Base-by-base conservation (phyloP, 1,140 invertebrate genomes). In the Sitophilus oryzae region DNA sequence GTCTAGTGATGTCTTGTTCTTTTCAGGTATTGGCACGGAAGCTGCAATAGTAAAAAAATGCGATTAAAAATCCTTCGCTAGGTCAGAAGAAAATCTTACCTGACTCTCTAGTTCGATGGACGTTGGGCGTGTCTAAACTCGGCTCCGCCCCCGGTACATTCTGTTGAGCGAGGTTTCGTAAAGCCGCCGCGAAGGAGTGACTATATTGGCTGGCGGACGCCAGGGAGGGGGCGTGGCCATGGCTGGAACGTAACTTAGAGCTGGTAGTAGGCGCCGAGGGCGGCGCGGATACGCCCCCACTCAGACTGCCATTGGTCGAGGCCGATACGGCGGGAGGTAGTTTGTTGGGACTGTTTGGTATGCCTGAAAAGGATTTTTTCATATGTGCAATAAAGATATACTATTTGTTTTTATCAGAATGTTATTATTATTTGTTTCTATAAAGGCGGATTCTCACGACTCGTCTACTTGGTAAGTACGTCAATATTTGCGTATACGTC, bases 161-260 rank as follows among this genome's bases (percentile, higher is more conserved):
- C 67, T 89, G 86, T 69, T 91, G 88, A 42, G 88, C 88, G 52
- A 91, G 73, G 67, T 86, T 88, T 49, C 88, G 76, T 46, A 91
- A 71, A 3, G 87, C 87, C 3, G 88, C 86, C 18, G 88, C 86
- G 73, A 90, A 91, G 20, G 82, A 72, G 52, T 68, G 65, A 37
- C 45, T 68, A 45, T 55, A 55, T 20, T 55, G 52, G n/a, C 37
- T 34, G 36, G 10, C 30, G 21, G 48, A 25, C 25, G 35, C 41
- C 30, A 5, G 55, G 60, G 23, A 15, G 40, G 9, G 51, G 51
- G 16, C 8, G 62, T 11, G 25, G 25, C 25, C 5, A 11, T 11
- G 25, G 25, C 25, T n/a, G 25, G 25, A 11, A 30, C 68, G 54
- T 20, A 66, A 60, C 56, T 71, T 71, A n/a, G 56, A 43, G 47